Percentiles rank a stretch among this genome's conserved stretches.
These are phyloP conservation scores for Luscinia luscinia DNA, from an alignment of 2,797 vertebrate species.

Conservation along the genomic window DNA sequence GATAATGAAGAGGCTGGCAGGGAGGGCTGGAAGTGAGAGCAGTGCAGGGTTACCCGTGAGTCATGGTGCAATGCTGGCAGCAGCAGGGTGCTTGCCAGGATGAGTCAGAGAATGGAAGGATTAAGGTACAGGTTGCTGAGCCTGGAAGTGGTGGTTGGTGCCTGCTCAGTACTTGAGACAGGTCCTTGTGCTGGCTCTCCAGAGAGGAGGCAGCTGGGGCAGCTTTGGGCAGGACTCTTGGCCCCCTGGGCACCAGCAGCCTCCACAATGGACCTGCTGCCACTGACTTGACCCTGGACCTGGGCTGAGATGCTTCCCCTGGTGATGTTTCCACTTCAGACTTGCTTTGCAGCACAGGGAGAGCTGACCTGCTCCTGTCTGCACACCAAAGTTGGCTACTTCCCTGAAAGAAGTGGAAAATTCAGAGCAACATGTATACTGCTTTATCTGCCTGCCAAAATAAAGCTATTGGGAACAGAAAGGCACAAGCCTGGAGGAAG, in stretches of 20 bases:
- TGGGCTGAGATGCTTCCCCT: neutral
- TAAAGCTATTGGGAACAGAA: neutral
- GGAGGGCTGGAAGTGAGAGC: slow-evolving; percentile 34
- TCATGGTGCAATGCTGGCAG: slow-evolving; percentile 29
- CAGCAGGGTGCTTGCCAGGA: neutral
- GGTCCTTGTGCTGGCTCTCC: neutral
- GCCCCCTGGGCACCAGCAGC: neutral
- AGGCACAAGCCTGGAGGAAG: neutral
- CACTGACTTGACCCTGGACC: neutral
- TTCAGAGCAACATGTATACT: neutral
- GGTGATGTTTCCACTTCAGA: neutral
- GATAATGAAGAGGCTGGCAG: slow-evolving; percentile 13
- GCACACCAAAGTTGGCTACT: neutral
- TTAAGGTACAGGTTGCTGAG: neutral
- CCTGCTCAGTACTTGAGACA: rapidly evolving
- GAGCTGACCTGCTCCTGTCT: neutral
- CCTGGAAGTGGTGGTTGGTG: neutral
- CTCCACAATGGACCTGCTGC: neutral
- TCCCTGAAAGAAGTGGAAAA: neutral
- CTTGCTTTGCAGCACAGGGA: neutral
- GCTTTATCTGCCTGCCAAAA: neutral
- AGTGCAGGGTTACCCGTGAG: slow-evolving; percentile 22
- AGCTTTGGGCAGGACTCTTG: neutral
- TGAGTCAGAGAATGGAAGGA: slow-evolving; percentile 51
- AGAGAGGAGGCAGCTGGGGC: neutral